Conservation (phyloP, 1,140 invertebrate genomes). For the Drosophila bocki region DNA sequence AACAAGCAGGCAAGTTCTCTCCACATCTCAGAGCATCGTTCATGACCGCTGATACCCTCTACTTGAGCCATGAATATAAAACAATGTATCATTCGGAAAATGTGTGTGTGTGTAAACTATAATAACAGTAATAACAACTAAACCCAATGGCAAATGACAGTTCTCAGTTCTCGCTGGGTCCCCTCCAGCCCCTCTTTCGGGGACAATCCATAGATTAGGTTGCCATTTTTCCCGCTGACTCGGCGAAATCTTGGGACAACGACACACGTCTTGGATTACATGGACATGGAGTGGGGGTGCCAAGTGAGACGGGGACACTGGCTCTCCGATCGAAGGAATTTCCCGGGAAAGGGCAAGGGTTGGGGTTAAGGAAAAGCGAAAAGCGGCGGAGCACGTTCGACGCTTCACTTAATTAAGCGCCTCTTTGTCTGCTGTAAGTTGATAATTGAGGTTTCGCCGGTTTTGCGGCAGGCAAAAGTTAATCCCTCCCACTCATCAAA, state of each 20-base stretch:
- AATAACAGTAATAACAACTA: constrained; percentile 52
- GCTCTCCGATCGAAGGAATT: constrained; percentile 40
- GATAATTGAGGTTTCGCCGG: constrained; percentile 76
- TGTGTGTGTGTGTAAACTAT: constrained; percentile 43
- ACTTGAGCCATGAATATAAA: constrained; percentile 33
- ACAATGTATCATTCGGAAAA: constrained; percentile 42
- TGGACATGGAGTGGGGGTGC: neutral
- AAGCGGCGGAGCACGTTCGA: constrained; percentile 69
- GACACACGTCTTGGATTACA: constrained; percentile 55
- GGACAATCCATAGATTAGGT: constrained; percentile 26
- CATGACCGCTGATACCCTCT: constrained; percentile 8
- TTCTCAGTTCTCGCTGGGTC: constrained; percentile 18
- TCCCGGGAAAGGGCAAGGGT: neutral
- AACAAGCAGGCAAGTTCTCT: neutral
- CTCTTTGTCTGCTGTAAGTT: constrained; percentile 76
- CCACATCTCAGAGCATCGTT: neutral
- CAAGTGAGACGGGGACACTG: neutral
- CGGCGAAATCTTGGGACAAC: constrained; percentile 33
- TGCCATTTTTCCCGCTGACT: constrained; percentile 41
- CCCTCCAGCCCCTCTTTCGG: neutral
- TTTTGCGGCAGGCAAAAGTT: constrained; percentile 71
- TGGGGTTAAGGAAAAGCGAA: constrained; percentile 22
- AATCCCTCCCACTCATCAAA: constrained; percentile 35
- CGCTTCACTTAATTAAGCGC: constrained; percentile 79
- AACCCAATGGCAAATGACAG: constrained; percentile 41